Evolutionary conservation across 2,797 vertebrate species (phyloP).

Genomic region (Trichosurus vulpecula): DNA sequence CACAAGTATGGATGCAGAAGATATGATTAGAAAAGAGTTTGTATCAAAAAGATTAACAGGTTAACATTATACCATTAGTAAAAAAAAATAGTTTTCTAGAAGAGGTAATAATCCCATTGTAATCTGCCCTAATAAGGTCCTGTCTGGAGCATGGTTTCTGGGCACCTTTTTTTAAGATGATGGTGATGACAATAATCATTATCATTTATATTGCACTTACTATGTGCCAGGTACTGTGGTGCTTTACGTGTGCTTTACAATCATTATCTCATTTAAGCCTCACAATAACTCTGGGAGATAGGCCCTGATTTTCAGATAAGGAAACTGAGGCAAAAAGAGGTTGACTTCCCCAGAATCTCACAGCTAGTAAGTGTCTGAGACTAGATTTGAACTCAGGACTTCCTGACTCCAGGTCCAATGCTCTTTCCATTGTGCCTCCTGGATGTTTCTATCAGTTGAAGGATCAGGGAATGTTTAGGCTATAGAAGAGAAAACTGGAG

Average conservation of each 20-base stretch:
- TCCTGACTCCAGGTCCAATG: not conserved
- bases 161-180: not conserved
- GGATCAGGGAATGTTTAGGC: not conserved
- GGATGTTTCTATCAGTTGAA: not conserved
- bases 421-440: not conserved
- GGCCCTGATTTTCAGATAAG: not conserved
- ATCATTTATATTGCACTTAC: not conserved
- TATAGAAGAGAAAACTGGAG: not conserved
- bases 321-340: not conserved
- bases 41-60: too few species aligned
- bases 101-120: not conserved
- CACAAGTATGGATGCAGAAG: too few species aligned
- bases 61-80: not conserved
- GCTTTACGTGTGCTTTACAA: too few species aligned
- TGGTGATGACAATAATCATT: not conserved
- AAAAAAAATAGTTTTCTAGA: not conserved
- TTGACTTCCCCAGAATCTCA: not conserved
- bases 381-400: not conserved
- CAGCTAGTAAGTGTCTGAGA: not conserved
- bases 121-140: not conserved
- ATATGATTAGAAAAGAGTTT: too few species aligned
- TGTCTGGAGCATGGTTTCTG: not conserved
- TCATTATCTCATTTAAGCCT: not conserved
- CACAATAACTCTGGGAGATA: too few species aligned
- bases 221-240: not conserved